These are phyloP conservation scores for Tinea semifulvella DNA, from an alignment of 2,888 invertebrate genomes.

Conservation along the genomic window DNA sequence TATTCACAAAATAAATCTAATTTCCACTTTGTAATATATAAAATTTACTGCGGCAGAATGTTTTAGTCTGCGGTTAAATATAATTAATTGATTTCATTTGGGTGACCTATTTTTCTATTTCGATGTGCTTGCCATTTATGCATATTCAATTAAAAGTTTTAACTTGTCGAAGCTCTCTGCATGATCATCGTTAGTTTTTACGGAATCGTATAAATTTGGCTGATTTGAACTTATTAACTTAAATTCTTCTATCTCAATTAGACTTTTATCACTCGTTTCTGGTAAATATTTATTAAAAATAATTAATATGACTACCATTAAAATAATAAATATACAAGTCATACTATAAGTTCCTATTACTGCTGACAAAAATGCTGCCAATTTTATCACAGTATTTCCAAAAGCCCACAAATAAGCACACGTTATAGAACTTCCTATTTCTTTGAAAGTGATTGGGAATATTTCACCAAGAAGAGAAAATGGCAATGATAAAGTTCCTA, in stretches of 20 bases:
- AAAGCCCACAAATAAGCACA: slow-evolving; percentile 26
- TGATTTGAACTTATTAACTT: background rate
- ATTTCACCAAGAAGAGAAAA: slow-evolving; percentile 24
- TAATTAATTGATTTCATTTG: too few species aligned
- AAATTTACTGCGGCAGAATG: too few species aligned
- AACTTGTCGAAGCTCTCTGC: slow-evolving; percentile 21
- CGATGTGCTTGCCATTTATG: too few species aligned
- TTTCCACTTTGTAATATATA: too few species aligned
- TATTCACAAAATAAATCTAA: too few species aligned
- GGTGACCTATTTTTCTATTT: too few species aligned
- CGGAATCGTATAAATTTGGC: slow-evolving; percentile 16
- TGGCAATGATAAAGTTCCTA: slow-evolving; percentile 24
- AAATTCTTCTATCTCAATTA: slow-evolving; percentile 22
- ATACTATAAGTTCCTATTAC: slow-evolving; percentile 21
- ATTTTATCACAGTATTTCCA: slow-evolving; percentile 22
- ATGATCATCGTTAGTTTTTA: slow-evolving; percentile 20
- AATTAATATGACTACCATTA: slow-evolving; percentile 21
- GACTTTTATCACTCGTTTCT: slow-evolving; percentile 22
- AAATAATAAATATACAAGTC: slow-evolving; percentile 17
- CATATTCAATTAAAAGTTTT: slow-evolving; percentile 21
- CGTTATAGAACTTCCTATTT: slow-evolving; percentile 25
- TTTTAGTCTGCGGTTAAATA: too few species aligned
- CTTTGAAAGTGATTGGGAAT: slow-evolving; percentile 25
- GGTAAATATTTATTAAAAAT: slow-evolving; percentile 22
- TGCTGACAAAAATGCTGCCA: slow-evolving; percentile 19